Base-by-base conservation (phyloP, 2,113 vertebrate genomes). In the Mormyrus iriodes region DNA sequence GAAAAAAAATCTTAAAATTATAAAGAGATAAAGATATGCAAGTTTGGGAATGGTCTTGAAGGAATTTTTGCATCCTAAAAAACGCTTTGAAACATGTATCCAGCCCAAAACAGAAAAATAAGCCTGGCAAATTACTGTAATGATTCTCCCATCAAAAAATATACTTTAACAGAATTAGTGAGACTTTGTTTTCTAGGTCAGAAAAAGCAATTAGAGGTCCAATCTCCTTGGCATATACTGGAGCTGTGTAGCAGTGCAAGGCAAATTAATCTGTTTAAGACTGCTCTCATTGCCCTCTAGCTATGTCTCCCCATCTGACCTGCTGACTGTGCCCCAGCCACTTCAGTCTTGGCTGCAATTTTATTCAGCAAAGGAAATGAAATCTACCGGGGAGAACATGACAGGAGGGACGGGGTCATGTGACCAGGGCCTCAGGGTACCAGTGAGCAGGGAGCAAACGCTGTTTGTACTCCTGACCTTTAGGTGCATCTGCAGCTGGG, bases 201-300 rank as follows among this genome's bases (percentile, higher is more conserved):
- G 76, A 82, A 82, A 82, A 82, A 19, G 17, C 19, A 82, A 44
- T 82, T 21, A 21, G 42, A 10, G 42, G 1, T 21, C 5, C 17
- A 44, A 42, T 82, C 42, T 82, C 19, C 76, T 8, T 3, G 44
- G 39, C 76, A 44, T 42, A 35, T 42, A 19, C 86, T 12, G 86
- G 21, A 19, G 4, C 7, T 58, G 35, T 24, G 27, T 21, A 55
- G 31, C 86, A 42, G 31, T 27, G 21, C 48, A 42, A 87, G 42
- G 31, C 10, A 13, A 21, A 44, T 69, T 69, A 88, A 88, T 88
- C 42, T 31, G 86, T 44, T 88, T 69, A 88, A 88, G 86, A 58
- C 86, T 69, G n/a, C 58, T 44, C 42, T 24, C 24, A n/a, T 88
- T 19, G 12, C 58, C 42, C 0, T 42, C 86, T 58, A 46, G 55